Evolutionary conservation across 2,888 invertebrate species (phyloP), one percentile per base, ranked within the genome.

Genomic region (Nomada fabriciana): DNA sequence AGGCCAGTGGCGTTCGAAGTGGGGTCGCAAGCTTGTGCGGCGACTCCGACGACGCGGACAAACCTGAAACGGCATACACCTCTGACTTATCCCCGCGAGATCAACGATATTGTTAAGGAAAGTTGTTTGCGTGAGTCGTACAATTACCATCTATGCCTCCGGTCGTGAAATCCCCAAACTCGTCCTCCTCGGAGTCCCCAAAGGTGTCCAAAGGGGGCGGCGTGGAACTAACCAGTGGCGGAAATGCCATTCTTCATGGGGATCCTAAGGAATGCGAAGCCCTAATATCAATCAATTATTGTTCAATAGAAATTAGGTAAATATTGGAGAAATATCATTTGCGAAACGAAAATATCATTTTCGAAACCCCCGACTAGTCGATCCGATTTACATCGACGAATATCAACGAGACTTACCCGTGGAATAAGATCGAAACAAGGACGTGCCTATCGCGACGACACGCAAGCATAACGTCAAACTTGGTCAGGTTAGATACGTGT

Each of bases 151-250:
- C 94, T 59, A 94, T 91, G 42, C 92, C 93, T 79, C 93, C 92
- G 25, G 92, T 86, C 52, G 93, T 91, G 68, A 93, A 94, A 79
- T 93, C 94, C 15, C 94, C 94, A 69, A 93, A 94, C 73, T 96
- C 96, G 91, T 96, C 96, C 80, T 96, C 96, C 81, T 95, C 95
- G 1, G 94, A 93, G 79, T 94, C 94, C 29, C 94, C 93, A 76
- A 92, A 90, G 90, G 95, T 95, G 86, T 96, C 96, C 79, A 96
- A 94, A 80, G 96, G 96, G 83, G 96, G 96, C 89, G 96, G 96
- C 89, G 96, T 96, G 79, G 95, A 95, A 89, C 96, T 96, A 89
- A 96, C 95, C 88, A 96, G 94, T 83, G 96, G 96, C 93, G 96
- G 96, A 92, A 96, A 95, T 91, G 95, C 95, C 96, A 96, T 96